phyloP scores from a whole-genome alignment of 2,888 invertebrate species.

The Macrosiphum euphorbiae region DNA sequence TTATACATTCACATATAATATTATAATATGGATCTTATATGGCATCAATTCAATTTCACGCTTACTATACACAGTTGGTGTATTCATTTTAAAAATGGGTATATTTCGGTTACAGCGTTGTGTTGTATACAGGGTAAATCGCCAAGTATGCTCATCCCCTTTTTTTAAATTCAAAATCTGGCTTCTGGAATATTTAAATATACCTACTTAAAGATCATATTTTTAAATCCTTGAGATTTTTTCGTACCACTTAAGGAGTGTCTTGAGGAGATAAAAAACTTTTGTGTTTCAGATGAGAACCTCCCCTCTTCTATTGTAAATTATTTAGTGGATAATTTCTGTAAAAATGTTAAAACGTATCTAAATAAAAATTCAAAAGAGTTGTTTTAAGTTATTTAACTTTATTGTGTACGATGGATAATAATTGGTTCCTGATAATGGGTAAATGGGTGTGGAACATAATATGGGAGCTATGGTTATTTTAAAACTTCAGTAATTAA shows the following conservation, averaged over 20 bases:
- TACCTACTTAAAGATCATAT: no score
- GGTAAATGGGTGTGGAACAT: not conserved
- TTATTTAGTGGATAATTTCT: not conserved
- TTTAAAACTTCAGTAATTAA: not conserved
- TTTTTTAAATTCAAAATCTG: not conserved
- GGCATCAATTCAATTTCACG: not conserved
- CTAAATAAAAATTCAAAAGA: not conserved
- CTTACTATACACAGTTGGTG: not conserved
- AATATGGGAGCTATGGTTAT: not conserved
- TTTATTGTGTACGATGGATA: not conserved
- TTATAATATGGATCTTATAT: not conserved
- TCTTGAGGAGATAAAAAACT: no score
- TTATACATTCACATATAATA: not conserved
- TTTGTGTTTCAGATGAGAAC: no score
- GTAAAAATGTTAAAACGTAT: not conserved
- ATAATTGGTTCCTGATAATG: not conserved
- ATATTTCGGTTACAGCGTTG: not conserved
- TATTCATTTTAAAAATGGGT: not conserved
- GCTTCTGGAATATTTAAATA: not conserved
- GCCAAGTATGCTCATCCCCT: not conserved
- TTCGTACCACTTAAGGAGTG: no score
- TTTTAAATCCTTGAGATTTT: no score
- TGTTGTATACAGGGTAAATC: not conserved
- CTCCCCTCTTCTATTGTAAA: not conserved
- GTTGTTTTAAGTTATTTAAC: not conserved